Evolutionary conservation across 2,888 invertebrate species (phyloP).

Genomic region (Hydrotaea cyrtoneurina): DNA sequence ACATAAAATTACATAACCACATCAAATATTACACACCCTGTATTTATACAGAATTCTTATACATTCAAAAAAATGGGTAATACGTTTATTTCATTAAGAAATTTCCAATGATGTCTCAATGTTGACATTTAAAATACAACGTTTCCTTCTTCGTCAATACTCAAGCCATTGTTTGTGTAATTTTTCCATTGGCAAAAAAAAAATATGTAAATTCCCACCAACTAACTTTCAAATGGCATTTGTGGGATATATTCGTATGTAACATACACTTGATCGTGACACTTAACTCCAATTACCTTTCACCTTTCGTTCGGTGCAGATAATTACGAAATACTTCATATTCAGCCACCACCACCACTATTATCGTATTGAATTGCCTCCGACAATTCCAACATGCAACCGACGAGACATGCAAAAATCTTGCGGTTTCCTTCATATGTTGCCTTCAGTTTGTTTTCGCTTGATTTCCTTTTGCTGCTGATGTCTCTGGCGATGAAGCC

Average conservation of each 20-base stretch:
- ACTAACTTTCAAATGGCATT: background rate
- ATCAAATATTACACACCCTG: too few relatives aligned
- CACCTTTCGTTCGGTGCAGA: background rate
- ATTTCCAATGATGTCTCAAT: too few relatives aligned
- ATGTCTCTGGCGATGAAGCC: background rate
- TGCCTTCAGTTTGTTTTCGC: too few relatives aligned
- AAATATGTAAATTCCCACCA: background rate
- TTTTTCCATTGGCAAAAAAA: too few relatives aligned
- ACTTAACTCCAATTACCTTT: conserved; percentile 34
- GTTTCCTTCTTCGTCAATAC: too few relatives aligned
- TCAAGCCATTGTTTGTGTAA: too few relatives aligned
- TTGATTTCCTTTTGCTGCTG: background rate
- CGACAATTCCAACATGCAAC: conserved; percentile 18
- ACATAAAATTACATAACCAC: too few relatives aligned
- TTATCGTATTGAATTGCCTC: conserved; percentile 18
- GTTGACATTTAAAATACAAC: too few relatives aligned
- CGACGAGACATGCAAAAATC: conserved; percentile 13
- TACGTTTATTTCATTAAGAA: too few relatives aligned
- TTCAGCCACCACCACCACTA: background rate
- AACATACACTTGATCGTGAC: conserved; percentile 26
- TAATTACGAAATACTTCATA: conserved; percentile 23
- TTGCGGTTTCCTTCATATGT: conserved; percentile 9
- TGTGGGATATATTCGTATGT: background rate
- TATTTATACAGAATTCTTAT: too few relatives aligned
- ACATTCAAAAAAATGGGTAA: too few relatives aligned